Conservation (phyloP, 2,797 vertebrate species). For the Phalanger gymnotis region DNA sequence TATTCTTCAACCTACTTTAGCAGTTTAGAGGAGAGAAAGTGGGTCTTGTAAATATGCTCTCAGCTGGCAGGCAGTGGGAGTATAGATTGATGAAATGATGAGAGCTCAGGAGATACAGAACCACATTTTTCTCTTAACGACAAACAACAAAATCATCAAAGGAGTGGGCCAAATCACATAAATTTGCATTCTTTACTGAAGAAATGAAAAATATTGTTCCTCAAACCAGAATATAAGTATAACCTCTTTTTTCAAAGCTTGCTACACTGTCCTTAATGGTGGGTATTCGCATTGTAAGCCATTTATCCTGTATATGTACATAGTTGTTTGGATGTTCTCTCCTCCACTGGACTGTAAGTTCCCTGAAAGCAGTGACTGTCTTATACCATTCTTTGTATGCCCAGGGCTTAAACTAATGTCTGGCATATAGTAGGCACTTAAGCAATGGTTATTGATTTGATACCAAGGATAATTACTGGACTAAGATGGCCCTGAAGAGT, state of each 20-base stretch:
- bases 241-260: background rate
- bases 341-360: background rate
- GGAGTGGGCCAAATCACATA: conserved; percentile 28
- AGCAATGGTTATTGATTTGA: background rate
- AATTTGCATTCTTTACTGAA: background rate
- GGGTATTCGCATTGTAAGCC: background rate
- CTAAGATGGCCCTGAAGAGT: background rate
- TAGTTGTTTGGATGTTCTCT: background rate
- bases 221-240: background rate
- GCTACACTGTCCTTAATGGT: background rate
- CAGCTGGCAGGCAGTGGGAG: conserved; percentile 1
- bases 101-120: conserved; percentile 17
- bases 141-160: background rate
- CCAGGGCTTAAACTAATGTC: background rate
- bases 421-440: background rate
- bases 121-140: conserved; percentile 22
- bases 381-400: background rate
- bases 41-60: conserved; percentile 2
- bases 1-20: background rate
- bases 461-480: background rate
- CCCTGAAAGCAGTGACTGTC: background rate
- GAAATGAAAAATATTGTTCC: background rate
- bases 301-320: background rate
- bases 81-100: conserved; percentile 9
- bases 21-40: background rate